phyloP scores from a whole-genome alignment of 2,113 vertebrate genomes.

The Clarias magur region DNA sequence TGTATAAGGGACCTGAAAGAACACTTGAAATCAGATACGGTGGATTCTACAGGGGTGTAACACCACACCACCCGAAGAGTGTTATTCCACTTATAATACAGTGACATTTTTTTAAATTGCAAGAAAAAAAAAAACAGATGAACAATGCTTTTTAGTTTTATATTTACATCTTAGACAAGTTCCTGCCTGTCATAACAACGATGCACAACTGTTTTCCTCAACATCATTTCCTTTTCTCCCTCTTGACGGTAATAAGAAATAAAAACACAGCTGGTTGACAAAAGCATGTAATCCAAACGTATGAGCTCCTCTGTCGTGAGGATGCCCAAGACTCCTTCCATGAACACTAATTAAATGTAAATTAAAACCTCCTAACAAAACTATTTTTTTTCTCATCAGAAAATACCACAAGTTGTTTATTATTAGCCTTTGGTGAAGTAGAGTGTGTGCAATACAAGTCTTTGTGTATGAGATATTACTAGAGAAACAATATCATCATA shows the following conservation, averaged over 20 bases:
- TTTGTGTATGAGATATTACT: background rate
- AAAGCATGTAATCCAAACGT: background rate
- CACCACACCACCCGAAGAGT: background rate
- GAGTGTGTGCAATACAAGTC: background rate
- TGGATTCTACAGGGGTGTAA: background rate
- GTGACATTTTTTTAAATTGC: background rate
- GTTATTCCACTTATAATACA: background rate
- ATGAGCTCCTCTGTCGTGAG: background rate
- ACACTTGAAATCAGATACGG: background rate
- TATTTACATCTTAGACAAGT: too few relatives aligned
- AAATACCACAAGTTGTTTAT: background rate
- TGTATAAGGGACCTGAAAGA: background rate
- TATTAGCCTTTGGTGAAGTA: background rate
- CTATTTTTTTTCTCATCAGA: background rate
- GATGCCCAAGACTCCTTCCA: background rate
- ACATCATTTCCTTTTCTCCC: background rate
- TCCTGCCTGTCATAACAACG: background rate
- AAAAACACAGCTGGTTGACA: background rate
- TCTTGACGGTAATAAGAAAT: background rate
- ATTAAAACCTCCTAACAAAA: background rate
- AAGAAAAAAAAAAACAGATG: background rate
- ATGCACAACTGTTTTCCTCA: background rate
- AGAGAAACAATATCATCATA: background rate
- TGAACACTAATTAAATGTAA: background rate
- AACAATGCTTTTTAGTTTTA: background rate